Base-by-base conservation (phyloP, 2,797 vertebrate genomes). In the Gymnodraco acuticeps region DNA sequence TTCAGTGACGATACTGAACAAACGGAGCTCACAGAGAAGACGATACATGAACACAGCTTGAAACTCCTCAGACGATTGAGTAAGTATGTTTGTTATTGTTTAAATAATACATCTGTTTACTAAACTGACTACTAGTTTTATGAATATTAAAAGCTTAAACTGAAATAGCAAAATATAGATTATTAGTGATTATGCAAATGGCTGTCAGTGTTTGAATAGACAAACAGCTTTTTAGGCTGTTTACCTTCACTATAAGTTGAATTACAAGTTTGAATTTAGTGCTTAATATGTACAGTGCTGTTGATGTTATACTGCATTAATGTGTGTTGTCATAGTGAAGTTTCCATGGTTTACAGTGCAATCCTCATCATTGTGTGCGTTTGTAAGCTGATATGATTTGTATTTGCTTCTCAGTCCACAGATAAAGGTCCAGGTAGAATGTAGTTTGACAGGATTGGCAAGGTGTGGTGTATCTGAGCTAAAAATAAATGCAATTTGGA, bases 391-490 rank as follows among this genome's bases (percentile, higher is more conserved):
- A 64, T 64, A 20, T 46, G 27, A 58, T 71, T 42, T 46, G 62
- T 75, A 62, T 75, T 59, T 77, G 64, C 19, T 14, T 63, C 58
- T 75, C 10, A 48, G 4, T 69, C 13, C 10, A 63, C 27, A 47
- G 4, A 20, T 33, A 64, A 54, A 54, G 56, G 50, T 74, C 41
- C 55, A 47, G 15, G 20, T 38, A 90, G 80, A 94, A 94, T 93
- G 91, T 81, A 19, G 92, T 74, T 56, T 1, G 51, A 91, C 94
- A 74, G 85, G 93, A 83, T 46, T 20, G 53, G 56, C 64, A 13
- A 89, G 91, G 69, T 84, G 88, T 83, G 80, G 60, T 11, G 0
- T 19, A 33, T 75, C 14, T 27, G 3, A 48, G 33, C 19, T 54
- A 64, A 59, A 43, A 42, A 3, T 9, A 51, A 19, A 77, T 56